phyloP scores from a whole-genome alignment of 1,140 invertebrate genomes.

The Dryas iulia region DNA sequence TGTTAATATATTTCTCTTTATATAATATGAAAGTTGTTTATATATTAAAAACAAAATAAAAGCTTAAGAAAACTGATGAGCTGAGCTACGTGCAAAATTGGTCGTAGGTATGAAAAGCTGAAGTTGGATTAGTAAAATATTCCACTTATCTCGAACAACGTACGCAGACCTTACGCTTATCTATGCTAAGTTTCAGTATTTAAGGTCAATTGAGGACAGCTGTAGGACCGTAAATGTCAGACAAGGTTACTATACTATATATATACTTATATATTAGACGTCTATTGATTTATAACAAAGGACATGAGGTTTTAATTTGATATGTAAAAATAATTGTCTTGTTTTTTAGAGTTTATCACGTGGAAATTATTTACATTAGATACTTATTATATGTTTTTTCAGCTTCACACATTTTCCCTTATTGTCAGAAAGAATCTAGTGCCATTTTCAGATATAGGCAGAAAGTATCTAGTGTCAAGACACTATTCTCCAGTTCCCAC shows the following conservation, averaged over 20 bases:
- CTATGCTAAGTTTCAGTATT: conserved; percentile 42
- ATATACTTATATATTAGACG: conserved; percentile 1
- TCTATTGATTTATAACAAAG: background rate
- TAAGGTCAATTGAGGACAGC: conserved; percentile 42
- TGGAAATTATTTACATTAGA: too few species aligned
- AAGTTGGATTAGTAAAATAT: conserved; percentile 16
- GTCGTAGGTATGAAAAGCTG: background rate
- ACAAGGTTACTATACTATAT: conserved; percentile 35
- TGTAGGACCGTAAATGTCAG: conserved; percentile 38
- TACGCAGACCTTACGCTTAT: conserved; percentile 36
- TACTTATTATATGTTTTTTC: too few species aligned
- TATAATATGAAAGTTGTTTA: too few species aligned
- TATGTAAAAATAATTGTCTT: too few species aligned
- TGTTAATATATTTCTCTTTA: too few species aligned
- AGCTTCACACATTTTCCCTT: too few species aligned
- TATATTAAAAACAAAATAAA: background rate
- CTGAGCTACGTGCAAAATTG: background rate
- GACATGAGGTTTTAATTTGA: too few species aligned
- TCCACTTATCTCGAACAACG: conserved; percentile 23
- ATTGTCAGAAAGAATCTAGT: too few species aligned
- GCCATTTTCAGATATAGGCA: too few species aligned
- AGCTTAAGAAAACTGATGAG: background rate
- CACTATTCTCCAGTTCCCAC: background rate
- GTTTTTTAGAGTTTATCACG: too few species aligned
- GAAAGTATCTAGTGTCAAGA: background rate